Evolutionary conservation across 2,888 invertebrate species (phyloP), one percentile per base, ranked within the genome.

Genomic region (Xestia xanthographa): DNA sequence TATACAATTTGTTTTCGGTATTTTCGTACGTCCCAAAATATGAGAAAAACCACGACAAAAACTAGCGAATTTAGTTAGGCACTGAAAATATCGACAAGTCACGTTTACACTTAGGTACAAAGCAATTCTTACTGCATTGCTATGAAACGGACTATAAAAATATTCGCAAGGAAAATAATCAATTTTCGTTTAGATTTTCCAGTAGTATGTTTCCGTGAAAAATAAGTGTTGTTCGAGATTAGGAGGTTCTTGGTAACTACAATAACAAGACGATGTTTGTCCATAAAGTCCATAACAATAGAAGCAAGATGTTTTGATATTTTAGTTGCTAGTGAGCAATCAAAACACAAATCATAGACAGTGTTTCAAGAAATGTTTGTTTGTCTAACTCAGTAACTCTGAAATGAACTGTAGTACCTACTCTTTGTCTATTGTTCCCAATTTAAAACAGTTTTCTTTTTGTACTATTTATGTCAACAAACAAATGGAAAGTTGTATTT

Each of bases 141-240:
- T 76, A 43, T 26, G 22, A 60, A 50, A 53, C 34, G 29, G 53
- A 29, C 12, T 22, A 68, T 45, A 41, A 43, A 62, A 62, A 45
- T 43, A 69, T 34, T 69, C 26, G 26, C 38, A 38, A 53, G 38
- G 45, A 77, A 77, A 77, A 77, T 77, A 77, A 69, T 69, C 50
- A 76, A 62, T 73, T 67, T 77, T 77, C 50, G 26, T 60, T 77
- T 62, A n/a, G 77, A 43, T 77, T 69, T 77, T 63, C 14, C 41
- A 48, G n/a, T 66, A 58, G 48, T 58, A 50, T 41, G 48, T 75
- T 75, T 58, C 66, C 29, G 48, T 75, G 66, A 58, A 75, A 29
- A 58, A 60, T n/a, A 29, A 75, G 29, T 66, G 29, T 66, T 56
- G 20, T 75, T 74, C 11, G 17, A 66, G n/a, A 75, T 75, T 66